Conservation (phyloP, 1,140 invertebrate genomes). For the Galleria mellonella region DNA sequence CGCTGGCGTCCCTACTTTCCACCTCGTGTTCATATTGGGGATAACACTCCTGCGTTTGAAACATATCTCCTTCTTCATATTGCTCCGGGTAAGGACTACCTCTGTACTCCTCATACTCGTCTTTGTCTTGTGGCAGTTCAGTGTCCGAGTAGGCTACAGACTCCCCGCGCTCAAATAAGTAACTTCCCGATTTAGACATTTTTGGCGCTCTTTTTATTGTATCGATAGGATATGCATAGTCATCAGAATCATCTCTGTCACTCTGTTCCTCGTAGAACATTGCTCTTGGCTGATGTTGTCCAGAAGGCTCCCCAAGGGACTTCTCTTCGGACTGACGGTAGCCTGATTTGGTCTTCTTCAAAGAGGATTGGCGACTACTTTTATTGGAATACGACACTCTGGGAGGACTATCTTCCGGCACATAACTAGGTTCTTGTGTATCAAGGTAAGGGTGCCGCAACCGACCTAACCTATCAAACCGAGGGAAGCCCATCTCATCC, state of each 20-base stretch:
- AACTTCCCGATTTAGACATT: conserved; percentile 55
- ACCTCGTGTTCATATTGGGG: conserved; percentile 66
- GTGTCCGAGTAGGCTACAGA: conserved; percentile 64
- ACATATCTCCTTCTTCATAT: conserved; percentile 65
- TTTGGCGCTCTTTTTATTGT: conserved; percentile 72
- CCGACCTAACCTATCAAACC: conserved; percentile 75
- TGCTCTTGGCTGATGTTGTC: conserved; percentile 35
- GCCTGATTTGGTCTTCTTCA: conserved; percentile 44
- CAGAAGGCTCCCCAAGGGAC: conserved; percentile 42
- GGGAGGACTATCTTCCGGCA: conserved; percentile 56
- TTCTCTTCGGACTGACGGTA: conserved; percentile 50
- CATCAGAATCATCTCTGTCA: conserved; percentile 65
- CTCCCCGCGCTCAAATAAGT: conserved; percentile 59
- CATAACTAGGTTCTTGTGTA: conserved; percentile 62
- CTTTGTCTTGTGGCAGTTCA: conserved; percentile 59
- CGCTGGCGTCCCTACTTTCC: conserved; percentile 23
- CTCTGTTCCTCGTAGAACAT: conserved; percentile 56
- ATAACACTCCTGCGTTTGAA: conserved; percentile 69
- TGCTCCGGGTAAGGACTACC: conserved; percentile 64
- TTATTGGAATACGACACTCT: conserved; percentile 60
- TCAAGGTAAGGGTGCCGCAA: conserved; percentile 70
- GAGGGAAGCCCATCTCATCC: conserved; percentile 77
- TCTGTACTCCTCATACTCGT: conserved; percentile 61
- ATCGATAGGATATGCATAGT: conserved; percentile 67
- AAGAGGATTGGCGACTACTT: conserved; percentile 58